Evolutionary conservation across 2,113 vertebrate genomes (phyloP), one percentile per base, ranked within the genome.

Genomic region (Tachycineta bicolor): DNA sequence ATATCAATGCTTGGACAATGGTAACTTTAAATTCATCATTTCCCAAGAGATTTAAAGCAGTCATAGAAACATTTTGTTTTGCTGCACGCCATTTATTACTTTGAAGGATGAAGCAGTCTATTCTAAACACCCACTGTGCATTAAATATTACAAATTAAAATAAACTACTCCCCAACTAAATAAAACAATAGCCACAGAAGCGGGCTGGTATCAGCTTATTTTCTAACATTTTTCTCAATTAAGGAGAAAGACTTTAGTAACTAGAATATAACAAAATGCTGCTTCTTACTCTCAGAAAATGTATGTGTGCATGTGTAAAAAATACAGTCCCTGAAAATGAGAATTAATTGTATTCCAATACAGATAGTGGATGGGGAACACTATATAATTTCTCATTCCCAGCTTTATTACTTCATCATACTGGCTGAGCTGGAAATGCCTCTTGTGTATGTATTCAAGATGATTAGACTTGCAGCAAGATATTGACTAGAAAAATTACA

Each of bases 61-160:
- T 89, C 93, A 97, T 68, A 70, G 91, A 87, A 96, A 95, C 59
- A 81, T 94, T 96, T 96, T 87, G 50, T 87, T 91, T 81, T 82
- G 63, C 50, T 68, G 50, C 41, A 49, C 16, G 8, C 41, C 33
- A 92, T 94, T 85, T 94, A 88, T 96, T 96, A 87, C 44, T 70
- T 75, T 95, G 88, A 97, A 91, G 74, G 58, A 92, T 33, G 5
- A 15, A 87, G 49, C 67, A 92, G 92, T 78, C n/a, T 85, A 59
- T 93, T 91, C 80, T 91, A 90, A 94, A 83, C 76, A 92, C 87
- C 89, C 56, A 52, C 47, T 74, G 84, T 80, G 82, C 49, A 90
- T 90, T 96, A 96, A 97, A 94, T 95, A 93, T 78, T 96, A 87
- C 80, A 96, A 97, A 97, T 97, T 95, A 95, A 97, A 96, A 96